A percentile compares a stretch with the other conserved stretches of the same genome.
These are phyloP conservation scores for Eptesicus fuscus DNA, from an alignment of 2,113 vertebrate species.

Conservation along the genomic window DNA sequence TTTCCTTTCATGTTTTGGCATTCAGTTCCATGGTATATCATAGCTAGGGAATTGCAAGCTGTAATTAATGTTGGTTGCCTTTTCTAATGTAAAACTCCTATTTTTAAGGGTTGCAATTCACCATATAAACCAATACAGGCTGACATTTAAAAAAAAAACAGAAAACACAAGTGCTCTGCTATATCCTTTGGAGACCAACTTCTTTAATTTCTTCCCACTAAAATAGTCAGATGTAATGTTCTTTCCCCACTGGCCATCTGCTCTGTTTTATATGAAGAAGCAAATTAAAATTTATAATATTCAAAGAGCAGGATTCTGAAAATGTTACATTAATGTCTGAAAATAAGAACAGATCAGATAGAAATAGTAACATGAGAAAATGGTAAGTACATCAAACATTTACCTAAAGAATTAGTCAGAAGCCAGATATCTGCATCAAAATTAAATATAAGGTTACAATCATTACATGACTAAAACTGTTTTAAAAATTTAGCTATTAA, in stretches of 20 bases:
- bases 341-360: slow-evolving; percentile 47
- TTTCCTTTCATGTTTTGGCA: slow-evolving; percentile 49
- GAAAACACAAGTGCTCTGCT: slow-evolving; percentile 34
- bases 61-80: neutral
- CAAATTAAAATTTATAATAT: slow-evolving; percentile 66
- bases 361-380: slow-evolving; percentile 37
- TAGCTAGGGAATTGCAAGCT: neutral
- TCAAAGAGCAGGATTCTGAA: slow-evolving; percentile 56
- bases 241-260: slow-evolving; percentile 65
- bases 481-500: slow-evolving; percentile 14
- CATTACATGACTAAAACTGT: slow-evolving; percentile 5
- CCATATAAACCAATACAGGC: neutral
- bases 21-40: slow-evolving; percentile 22
- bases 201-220: slow-evolving; percentile 44
- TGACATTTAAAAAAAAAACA: neutral
- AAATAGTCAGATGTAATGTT: slow-evolving; percentile 60
- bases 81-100: slow-evolving; percentile 49
- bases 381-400: slow-evolving; percentile 39
- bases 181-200: slow-evolving; percentile 37
- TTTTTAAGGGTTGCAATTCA: slow-evolving; percentile 53
- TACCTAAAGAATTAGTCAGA: slow-evolving; percentile 31
- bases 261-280: slow-evolving; percentile 57
- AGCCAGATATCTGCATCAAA: slow-evolving; percentile 21
- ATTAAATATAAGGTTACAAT: slow-evolving; percentile 41
- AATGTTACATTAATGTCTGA: slow-evolving; percentile 58